Conservation (phyloP, 1,140 invertebrate species). For the Lepidurus couesii region DNA sequence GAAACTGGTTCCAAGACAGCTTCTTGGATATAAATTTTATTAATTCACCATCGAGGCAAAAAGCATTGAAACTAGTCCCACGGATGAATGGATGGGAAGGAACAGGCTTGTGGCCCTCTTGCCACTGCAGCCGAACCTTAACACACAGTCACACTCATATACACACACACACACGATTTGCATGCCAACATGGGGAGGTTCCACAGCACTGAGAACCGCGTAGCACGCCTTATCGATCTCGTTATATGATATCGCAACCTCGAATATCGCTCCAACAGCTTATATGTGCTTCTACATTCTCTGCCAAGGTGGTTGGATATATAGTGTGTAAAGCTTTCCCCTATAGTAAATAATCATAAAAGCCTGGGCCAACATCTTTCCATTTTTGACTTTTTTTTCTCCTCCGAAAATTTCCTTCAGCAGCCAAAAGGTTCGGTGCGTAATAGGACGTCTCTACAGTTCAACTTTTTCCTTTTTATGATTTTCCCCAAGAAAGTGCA, state of each 20-base stretch:
- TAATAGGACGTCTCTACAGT: neutral
- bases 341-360: too few species aligned
- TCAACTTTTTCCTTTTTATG: neutral
- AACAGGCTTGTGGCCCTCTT: neutral
- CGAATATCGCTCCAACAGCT: neutral
- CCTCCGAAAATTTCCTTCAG: neutral
- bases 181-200: slow-evolving; percentile 7
- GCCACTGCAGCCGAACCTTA: neutral
- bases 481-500: neutral
- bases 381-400: neutral
- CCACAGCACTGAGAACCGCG: neutral
- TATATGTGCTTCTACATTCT: neutral
- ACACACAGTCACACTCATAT: neutral
- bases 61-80: neutral
- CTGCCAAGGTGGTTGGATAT: neutral
- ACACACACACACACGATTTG: neutral
- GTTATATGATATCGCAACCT: neutral
- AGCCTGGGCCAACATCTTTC: too few species aligned
- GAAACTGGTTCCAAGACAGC: too few species aligned
- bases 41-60: neutral
- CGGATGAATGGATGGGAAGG: neutral
- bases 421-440: neutral
- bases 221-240: slow-evolving; percentile 11
- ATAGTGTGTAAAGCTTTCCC: too few species aligned
- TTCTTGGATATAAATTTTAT: neutral